phyloP scores from a whole-genome alignment of 2,888 invertebrate genomes.

The Phymatocera aterrima region DNA sequence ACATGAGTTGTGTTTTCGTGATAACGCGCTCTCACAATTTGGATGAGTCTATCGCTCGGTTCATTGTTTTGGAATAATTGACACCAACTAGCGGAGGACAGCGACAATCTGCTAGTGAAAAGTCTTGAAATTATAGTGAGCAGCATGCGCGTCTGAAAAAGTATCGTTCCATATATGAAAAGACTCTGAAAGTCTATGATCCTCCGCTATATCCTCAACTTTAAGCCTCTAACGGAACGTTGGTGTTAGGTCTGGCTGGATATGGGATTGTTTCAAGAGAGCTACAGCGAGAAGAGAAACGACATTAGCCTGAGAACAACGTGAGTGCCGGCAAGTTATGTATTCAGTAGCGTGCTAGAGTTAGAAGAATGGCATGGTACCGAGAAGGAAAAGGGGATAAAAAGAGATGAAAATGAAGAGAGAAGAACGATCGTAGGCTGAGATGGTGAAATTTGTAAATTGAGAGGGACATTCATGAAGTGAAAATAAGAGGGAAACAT shows the following conservation, averaged over 20 bases:
- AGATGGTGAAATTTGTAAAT: constrained; percentile 15
- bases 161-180: neutral
- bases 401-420: neutral
- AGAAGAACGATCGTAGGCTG: neutral
- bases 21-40: neutral
- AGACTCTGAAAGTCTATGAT: constrained; percentile 2
- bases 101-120: neutral
- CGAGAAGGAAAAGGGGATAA: neutral
- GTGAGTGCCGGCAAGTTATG: constrained; percentile 24
- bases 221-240: neutral
- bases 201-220: neutral
- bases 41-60: neutral
- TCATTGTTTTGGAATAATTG: neutral
- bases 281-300: neutral
- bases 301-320: constrained; percentile 4
- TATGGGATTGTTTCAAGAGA: constrained; percentile 1
- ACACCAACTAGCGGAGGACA: neutral
- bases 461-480: constrained; percentile 24
- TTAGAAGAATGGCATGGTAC: neutral
- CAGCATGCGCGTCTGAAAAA: neutral
- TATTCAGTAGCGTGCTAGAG: neutral
- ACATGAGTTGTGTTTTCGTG: neutral
- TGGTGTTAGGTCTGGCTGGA: neutral
- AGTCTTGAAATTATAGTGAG: neutral
- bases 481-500: neutral